Evolutionary conservation across 2,888 invertebrate genomes (phyloP), one percentile per base, ranked within the genome.

Genomic region (Dendrolimus pini): DNA sequence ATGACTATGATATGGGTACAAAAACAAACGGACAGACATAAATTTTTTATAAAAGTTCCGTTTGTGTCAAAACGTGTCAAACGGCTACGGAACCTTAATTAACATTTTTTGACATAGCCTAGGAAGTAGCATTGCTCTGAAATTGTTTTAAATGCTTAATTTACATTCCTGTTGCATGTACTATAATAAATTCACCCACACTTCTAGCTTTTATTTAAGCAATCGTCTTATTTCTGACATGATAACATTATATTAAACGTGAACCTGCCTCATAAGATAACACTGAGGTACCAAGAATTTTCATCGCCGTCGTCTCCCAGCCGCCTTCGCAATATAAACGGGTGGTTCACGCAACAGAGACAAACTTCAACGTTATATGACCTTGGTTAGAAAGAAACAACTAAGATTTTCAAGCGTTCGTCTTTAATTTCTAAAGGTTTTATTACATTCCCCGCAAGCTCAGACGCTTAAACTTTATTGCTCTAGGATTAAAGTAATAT

Each of bases 401-500:
- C 82, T 72, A 76, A 77, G 72, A 78, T 78, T 82, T 71, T 71
- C 75, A 70, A 72, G 73, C 75, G 63, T 76, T 75, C 80, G 79
- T 80, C 82, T 85, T 78, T 80, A 85, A 86, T 84, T 87, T 83
- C 80, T 77, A 81, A 82, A 83, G 87, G 85, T 88, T 89, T 89
- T 89, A 90, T 89, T 90, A 86, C 89, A 86, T 89, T 89, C 86
- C 77, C 82, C 79, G 83, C 85, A 85, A 89, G 88, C 89, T 84
- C 86, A 86, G 87, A 84, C 85, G 83, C 86, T 88, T 89, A 88
- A 89, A 89, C 89, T 89, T 90, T 90, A 90, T 89, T 83, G 85
- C 88, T 82, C 77, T 85, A 77, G 85, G 87, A 89, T 89, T 90
- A 89, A 89, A 89, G 90, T 89, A 87, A 89, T 89, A 89, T 89